Evolutionary conservation across 2,888 invertebrate genomes (phyloP).

Genomic region (Amblyteles armatorius): DNA sequence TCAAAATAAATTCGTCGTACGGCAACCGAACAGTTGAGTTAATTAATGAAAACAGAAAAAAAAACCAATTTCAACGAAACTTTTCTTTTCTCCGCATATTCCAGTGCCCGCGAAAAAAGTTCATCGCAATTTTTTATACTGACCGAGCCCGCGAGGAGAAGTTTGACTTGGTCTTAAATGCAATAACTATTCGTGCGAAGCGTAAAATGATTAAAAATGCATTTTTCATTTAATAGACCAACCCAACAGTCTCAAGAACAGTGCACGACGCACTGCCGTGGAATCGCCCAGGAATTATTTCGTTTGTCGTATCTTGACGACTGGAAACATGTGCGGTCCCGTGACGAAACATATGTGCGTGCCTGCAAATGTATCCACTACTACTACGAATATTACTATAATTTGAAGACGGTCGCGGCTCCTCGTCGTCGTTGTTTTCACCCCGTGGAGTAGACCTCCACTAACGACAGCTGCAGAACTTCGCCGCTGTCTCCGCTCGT

Average conservation of each 20-base stretch:
- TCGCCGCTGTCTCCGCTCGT: constrained; percentile 23
- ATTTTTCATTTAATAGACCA: neutral
- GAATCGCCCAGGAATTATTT: constrained; percentile 22
- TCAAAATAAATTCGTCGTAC: neutral
- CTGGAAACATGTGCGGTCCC: constrained; percentile 55
- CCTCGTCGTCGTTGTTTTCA: constrained; percentile 51
- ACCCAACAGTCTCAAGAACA: neutral
- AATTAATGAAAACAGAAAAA: too few relatives aligned
- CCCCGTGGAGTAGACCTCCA: constrained; percentile 65
- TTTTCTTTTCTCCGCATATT: too few relatives aligned
- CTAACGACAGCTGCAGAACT: constrained; percentile 65
- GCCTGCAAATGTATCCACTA: constrained; percentile 31
- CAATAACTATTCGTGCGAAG: too few relatives aligned
- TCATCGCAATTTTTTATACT: too few relatives aligned
- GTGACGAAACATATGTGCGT: constrained; percentile 61
- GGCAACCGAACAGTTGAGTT: neutral
- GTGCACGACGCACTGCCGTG: neutral
- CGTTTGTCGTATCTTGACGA: constrained; percentile 22
- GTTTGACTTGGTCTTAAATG: too few relatives aligned
- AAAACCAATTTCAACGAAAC: too few relatives aligned
- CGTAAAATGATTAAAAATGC: neutral
- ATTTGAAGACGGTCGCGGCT: constrained; percentile 19
- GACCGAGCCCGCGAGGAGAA: too few relatives aligned
- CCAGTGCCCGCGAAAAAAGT: too few relatives aligned
- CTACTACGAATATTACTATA: constrained; percentile 13